Evolutionary conservation across 2,797 vertebrate species (phyloP).

Genomic region (Rachycentron canadum): DNA sequence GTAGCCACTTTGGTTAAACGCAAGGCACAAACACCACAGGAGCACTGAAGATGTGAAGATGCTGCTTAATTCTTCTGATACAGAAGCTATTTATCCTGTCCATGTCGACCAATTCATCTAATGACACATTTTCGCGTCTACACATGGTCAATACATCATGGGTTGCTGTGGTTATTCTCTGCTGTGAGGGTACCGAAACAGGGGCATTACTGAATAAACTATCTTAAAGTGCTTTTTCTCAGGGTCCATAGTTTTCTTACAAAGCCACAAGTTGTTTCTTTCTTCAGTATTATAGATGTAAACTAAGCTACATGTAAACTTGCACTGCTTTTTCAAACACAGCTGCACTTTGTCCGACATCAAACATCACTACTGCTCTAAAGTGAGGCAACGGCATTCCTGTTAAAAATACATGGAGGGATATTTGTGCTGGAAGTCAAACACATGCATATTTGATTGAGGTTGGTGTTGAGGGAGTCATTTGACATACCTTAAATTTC

Average conservation of each 20-base stretch:
- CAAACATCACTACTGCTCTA: constrained; percentile 18
- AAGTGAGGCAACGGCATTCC: background rate
- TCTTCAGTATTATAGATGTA: background rate
- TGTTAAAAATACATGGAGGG: constrained; percentile 52
- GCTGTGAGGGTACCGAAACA: background rate
- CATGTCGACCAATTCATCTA: background rate
- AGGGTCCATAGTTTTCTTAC: background rate
- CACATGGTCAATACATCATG: background rate
- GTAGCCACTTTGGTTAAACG: constrained; percentile 13
- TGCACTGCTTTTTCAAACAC: no score
- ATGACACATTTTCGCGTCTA: background rate
- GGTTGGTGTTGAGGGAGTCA: constrained; percentile 49
- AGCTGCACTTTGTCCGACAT: constrained; percentile 3
- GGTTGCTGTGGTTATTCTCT: background rate
- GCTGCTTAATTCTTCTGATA: background rate
- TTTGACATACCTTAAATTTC: constrained; percentile 95
- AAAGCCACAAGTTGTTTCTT: background rate
- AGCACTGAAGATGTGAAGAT: background rate
- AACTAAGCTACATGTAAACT: no score
- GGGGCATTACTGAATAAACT: background rate
- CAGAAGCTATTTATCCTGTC: background rate
- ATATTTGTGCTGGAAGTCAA: constrained; percentile 46
- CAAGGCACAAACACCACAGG: background rate
- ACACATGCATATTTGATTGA: constrained; percentile 60
- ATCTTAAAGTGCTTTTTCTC: no score